Base-by-base conservation (phyloP, 2,797 vertebrate genomes). In the Pelodytes ibericus region DNA sequence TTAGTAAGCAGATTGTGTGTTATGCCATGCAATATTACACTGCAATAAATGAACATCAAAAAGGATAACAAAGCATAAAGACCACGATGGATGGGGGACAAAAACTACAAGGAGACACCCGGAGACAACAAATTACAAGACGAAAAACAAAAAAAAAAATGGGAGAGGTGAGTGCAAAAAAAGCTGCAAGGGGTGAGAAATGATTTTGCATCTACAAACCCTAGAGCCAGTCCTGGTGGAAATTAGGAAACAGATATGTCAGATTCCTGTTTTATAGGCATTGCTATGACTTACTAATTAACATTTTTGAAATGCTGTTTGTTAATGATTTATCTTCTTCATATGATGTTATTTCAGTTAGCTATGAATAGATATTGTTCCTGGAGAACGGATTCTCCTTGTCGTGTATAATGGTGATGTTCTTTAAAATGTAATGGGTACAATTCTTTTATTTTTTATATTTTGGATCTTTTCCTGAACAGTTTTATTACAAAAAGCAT, bases 401-500 rank as follows among this genome's bases (percentile, higher is more conserved):
- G 49, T 53, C 49, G 22, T 53, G 7, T 7, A 53, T 20, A 53
- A 53, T 53, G 22, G 22, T 53, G 49, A 53, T 53, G 20, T 53
- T 6, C 49, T 53, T 20, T 53, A 53, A 53, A 53, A 20, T 16
- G 7, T n/a, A n/a, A n/a, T n/a, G n/a, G n/a, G n/a, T n/a, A n/a
- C n/a, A n/a, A n/a, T n/a, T n/a, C n/a, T n/a, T n/a, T n/a, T n/a
- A n/a, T 53, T 53, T 53, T 47, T 36, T 36, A 4, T 47, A 13
- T 18, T 47, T 22, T 24, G 49, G n/a, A 53, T 53, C n/a, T 3
- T 20, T 72, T 56, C 25, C 26, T 33, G 47, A 5, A 79, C 47
- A 69, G 51, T 79, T 44, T 64, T 63, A 47, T 70, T 67, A 56
- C 31, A 71, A 71, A 71, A 56, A 65, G 61, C 72, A 79, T 41